Percentiles rank a stretch among this genome's conserved stretches.
Evolutionary conservation across 2,113 vertebrate species (phyloP).

Genomic region (Toxotes jaculatrix): DNA sequence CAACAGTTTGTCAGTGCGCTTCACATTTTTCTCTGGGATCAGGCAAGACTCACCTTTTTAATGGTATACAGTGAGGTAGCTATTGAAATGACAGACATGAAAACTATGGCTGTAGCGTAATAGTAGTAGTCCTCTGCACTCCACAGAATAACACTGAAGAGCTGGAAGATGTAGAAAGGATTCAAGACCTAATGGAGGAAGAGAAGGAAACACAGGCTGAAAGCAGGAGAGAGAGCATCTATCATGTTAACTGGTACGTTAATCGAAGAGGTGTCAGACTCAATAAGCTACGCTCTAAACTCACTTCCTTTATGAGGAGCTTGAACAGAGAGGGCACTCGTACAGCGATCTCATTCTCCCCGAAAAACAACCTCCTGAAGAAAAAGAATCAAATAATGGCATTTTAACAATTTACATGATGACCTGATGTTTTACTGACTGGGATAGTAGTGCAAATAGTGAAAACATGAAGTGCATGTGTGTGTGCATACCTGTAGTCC

Average conservation of each 20-base stretch:
- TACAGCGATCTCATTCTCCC: constrained; percentile 95
- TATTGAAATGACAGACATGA: constrained; percentile 95
- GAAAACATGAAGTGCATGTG: too few species aligned
- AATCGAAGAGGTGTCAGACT: not conserved
- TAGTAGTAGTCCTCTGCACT: constrained; percentile 92
- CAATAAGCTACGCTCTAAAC: constrained; percentile 34
- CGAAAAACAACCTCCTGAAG: constrained; percentile 92
- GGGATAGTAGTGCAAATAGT: too few species aligned
- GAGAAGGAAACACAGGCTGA: not conserved
- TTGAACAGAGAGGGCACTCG: constrained; percentile 96
- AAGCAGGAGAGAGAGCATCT: not conserved
- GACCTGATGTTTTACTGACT: not conserved
- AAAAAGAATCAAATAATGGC: not conserved
- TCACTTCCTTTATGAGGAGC: constrained; percentile 96
- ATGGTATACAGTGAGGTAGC: constrained; percentile 94
- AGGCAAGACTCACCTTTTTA: constrained; percentile 88
- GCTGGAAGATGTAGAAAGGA: constrained; percentile 98
- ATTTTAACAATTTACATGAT: not conserved
- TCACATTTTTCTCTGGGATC: not conserved
- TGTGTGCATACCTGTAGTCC: constrained; percentile 88
- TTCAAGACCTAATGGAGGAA: constrained; percentile 90
- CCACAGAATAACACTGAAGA: constrained; percentile 97
- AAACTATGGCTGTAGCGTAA: constrained; percentile 92
- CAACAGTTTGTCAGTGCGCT: not conserved
- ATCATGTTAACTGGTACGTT: not conserved